Evolutionary conservation across 2,888 invertebrate species (phyloP).

Genomic region (Drosophila ustulata): DNA sequence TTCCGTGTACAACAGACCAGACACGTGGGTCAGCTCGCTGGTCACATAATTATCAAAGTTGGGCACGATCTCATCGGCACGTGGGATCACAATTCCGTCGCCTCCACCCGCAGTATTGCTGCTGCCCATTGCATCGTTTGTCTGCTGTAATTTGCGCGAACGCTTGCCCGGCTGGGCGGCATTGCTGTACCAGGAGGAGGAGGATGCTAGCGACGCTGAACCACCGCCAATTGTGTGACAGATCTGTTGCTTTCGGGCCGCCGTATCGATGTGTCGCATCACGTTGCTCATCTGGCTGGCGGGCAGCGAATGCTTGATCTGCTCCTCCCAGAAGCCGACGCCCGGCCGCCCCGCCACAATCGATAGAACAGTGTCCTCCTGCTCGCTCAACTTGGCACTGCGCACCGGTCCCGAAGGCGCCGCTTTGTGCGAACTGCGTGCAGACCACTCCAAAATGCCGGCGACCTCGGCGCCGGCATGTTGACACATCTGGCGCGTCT

Average conservation of each 20-base stretch:
- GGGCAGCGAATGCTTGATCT: conserved; percentile 85
- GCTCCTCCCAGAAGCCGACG: conserved; percentile 80
- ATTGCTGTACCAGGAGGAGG: conserved; percentile 65
- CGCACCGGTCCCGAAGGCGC: conserved; percentile 50
- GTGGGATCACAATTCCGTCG: conserved; percentile 34
- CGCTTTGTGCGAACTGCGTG: conserved; percentile 84
- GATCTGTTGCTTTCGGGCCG: conserved; percentile 81
- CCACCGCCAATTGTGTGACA: conserved; percentile 68
- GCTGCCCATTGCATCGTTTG: conserved; percentile 5
- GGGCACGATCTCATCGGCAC: conserved; percentile 81
- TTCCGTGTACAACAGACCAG: conserved; percentile 90
- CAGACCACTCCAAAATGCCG: conserved; percentile 91
- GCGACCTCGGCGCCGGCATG: conserved; percentile 92
- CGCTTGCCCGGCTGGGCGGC: conserved; percentile 57
- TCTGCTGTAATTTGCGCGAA: conserved; percentile 51
- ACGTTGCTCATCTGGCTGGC: conserved; percentile 87
- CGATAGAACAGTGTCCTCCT: conserved; percentile 62
- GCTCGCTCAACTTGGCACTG: conserved; percentile 46
- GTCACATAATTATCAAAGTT: conserved; percentile 85
- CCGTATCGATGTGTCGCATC: conserved; percentile 81
- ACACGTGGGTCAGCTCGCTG: conserved; percentile 89
- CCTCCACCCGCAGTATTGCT: conserved; percentile 5
- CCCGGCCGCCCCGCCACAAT: conserved; percentile 74
- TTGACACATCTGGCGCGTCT: conserved; percentile 90
- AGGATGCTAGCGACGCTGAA: conserved; percentile 65